phyloP scores from a whole-genome alignment of 2,888 invertebrate genomes.

The Cerastis leucographa region DNA sequence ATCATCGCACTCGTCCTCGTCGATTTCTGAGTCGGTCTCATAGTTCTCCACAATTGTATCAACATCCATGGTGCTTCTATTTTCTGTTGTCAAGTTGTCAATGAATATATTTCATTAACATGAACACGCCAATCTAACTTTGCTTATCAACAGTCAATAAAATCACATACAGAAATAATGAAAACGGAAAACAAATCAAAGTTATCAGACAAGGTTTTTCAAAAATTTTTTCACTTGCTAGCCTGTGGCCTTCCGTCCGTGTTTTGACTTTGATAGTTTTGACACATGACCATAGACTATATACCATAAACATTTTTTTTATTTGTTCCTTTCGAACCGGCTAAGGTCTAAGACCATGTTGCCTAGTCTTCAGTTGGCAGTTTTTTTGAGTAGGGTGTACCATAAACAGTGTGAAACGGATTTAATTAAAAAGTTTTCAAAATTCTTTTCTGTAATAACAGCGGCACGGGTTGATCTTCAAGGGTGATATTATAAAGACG shows the following conservation, averaged over 20 bases:
- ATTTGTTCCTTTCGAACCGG: too few species aligned
- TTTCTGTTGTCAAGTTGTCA: neutral
- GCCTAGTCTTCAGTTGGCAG: too few species aligned
- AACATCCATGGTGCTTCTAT: conserved; percentile 56
- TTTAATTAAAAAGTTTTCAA: too few species aligned
- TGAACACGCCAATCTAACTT: neutral
- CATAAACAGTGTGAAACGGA: too few species aligned
- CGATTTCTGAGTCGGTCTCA: conserved; percentile 50
- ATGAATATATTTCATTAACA: neutral
- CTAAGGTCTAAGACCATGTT: too few species aligned
- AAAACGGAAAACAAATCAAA: neutral
- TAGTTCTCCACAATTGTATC: conserved; percentile 56
- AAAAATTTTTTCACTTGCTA: neutral
- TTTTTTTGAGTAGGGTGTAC: too few species aligned
- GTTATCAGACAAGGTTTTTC: neutral
- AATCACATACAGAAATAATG: neutral
- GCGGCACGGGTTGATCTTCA: too few species aligned
- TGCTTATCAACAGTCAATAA: neutral
- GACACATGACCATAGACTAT: too few species aligned
- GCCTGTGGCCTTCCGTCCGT: too few species aligned
- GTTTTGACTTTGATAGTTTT: neutral
- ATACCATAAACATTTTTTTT: too few species aligned
- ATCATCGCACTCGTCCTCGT: conserved; percentile 69
- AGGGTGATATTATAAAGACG: too few species aligned
- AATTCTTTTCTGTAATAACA: too few species aligned